Base-by-base conservation (phyloP, 2,113 vertebrate species). In the Rhombomys opimus region DNA sequence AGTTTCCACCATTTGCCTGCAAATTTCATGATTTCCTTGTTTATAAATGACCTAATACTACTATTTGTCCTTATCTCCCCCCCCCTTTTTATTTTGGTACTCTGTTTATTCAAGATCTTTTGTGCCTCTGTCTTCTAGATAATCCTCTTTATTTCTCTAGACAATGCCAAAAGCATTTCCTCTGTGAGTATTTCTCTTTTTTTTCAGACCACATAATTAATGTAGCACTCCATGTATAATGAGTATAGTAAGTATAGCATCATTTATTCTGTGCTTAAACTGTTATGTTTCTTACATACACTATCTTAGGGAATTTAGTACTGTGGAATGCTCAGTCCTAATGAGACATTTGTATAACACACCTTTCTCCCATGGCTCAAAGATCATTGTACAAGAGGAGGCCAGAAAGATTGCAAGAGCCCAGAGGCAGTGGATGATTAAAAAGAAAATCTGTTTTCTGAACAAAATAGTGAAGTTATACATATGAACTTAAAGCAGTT, bases 161-260 rank as follows among this genome's bases (percentile, higher is more conserved):
- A 88, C 77, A 87, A 35, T 80, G 41, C 35, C 90, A 80, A n/a
- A 81, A 84, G 30, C 84, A 9, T 87, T 81, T 90, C 30, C 20
- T 84, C 32, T 90, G 9, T 92, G 61, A 94, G 38, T 46, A 41
- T 96, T 96, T 96, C 50, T 46, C 63, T 89, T 38, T 89, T 73
- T 88, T 81, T 32, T 35, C 52, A 90, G 35, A 22, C 59, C 52
- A 52, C 13, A 5, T 94, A 91, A 63, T 0, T 14, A 95, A 23
- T 82, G 38, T 12, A 85, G 50, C 9, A 86, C 13, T 30, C 15
- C 88, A 59, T 90, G 12, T 77, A 80, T 95, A 82, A 88, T 78
- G 78, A 87, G 4, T 52, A 61, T 90, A 82, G 52, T 72, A 86
- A 87, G 4, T 65, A 86, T 85, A n/a, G 93, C 2, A 91, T 11